Percentiles rank a stretch among this genome's conserved stretches.
phyloP scores from a whole-genome alignment of 2,113 vertebrate species.

The Malurus alboscapulatus region DNA sequence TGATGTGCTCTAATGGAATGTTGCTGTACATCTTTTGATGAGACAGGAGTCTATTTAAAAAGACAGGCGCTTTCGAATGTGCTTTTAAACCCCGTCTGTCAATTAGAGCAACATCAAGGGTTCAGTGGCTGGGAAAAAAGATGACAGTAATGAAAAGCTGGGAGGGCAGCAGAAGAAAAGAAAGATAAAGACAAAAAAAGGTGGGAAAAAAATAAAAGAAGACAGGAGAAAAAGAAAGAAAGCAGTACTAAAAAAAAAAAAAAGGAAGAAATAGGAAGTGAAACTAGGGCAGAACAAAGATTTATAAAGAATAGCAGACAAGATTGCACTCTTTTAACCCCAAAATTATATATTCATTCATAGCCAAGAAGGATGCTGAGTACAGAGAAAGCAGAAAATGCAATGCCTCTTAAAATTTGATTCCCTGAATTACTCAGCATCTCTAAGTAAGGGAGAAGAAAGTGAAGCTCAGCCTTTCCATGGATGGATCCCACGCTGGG shows the following conservation, averaged over 20 bases:
- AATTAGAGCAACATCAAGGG: conserved; percentile 77
- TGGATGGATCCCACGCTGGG: background rate
- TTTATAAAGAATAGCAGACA: background rate
- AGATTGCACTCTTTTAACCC: background rate
- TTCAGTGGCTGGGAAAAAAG: conserved; percentile 74
- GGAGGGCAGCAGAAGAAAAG: conserved; percentile 64
- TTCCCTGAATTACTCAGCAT: background rate
- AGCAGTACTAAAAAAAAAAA: background rate
- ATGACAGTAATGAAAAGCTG: conserved; percentile 77
- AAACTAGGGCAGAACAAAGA: background rate
- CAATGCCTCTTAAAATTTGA: background rate
- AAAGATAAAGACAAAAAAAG: conserved; percentile 53
- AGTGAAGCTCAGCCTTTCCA: background rate
- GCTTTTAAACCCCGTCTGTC: conserved; percentile 79
- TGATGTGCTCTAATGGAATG: conserved; percentile 79
- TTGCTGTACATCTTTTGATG: conserved; percentile 78
- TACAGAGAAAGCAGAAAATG: background rate
- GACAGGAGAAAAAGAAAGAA: background rate
- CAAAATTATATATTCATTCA: background rate
- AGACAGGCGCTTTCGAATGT: conserved; percentile 75
- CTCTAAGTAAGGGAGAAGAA: background rate
- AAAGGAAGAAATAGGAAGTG: background rate
- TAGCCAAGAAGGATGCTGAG: background rate
- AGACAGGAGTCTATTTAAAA: conserved; percentile 79
- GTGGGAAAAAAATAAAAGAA: rapidly evolving